Percentiles rank a stretch among this genome's conserved stretches.
Evolutionary conservation across 2,888 invertebrate species (phyloP).

Genomic region (Abrostola tripartita): DNA sequence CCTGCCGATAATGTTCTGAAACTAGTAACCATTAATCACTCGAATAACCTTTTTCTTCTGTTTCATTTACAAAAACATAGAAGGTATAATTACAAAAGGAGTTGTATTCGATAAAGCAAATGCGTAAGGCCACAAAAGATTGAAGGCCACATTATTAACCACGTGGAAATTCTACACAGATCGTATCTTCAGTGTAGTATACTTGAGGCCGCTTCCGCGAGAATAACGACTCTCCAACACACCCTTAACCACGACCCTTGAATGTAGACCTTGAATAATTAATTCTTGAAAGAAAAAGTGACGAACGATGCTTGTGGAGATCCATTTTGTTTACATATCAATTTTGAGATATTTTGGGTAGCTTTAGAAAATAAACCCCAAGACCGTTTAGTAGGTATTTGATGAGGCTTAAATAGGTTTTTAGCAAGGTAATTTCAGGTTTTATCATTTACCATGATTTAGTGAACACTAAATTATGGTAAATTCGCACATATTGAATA

Average conservation of each 20-base stretch:
- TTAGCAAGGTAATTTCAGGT: no score
- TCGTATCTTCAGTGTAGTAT: constrained; percentile 31
- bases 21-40: no score
- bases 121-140: constrained; percentile 25
- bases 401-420: no score
- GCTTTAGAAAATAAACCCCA: no score
- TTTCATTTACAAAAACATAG: not conserved
- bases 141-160: constrained; percentile 37
- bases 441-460: no score
- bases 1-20: no score
- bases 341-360: not conserved
- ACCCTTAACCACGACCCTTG: constrained; percentile 43
- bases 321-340: constrained; percentile 5
- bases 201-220: constrained; percentile 49
- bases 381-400: no score
- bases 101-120: constrained; percentile 8
- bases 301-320: constrained; percentile 26
- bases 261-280: constrained; percentile 57
- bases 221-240: constrained; percentile 57
- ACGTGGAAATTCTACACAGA: constrained; percentile 38
- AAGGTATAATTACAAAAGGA: constrained; percentile 16
- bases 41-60: no score
- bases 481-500: no score
- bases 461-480: no score
- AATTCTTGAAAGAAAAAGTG: constrained; percentile 40